phyloP scores from a whole-genome alignment of 1,140 invertebrate genomes.

The Cydia strobilella region DNA sequence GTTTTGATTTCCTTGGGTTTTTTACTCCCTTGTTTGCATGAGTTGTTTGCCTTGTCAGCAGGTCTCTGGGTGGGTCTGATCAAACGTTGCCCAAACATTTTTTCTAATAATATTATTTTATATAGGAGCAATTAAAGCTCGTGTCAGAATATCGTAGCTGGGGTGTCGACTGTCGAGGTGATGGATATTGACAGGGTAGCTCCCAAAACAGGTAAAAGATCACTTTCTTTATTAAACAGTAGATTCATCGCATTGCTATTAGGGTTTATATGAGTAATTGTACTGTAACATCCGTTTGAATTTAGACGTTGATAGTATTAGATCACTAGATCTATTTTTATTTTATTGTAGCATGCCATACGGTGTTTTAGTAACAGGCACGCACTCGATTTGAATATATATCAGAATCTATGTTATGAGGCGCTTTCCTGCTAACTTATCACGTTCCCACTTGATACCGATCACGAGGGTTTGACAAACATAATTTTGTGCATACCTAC shows the following conservation, averaged over 20 bases:
- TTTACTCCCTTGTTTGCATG: constrained; percentile 53
- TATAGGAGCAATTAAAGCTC: constrained; percentile 26
- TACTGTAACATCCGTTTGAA: neutral
- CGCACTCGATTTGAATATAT: constrained; percentile 13
- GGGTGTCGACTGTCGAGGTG: neutral
- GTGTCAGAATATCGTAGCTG: neutral
- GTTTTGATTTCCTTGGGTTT: constrained; percentile 44
- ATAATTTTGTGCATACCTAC: neutral
- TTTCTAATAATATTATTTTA: constrained; percentile 35
- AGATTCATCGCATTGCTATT: neutral
- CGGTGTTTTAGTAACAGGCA: neutral
- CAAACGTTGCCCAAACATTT: constrained; percentile 56
- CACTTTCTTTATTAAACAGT: neutral
- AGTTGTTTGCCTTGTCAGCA: constrained; percentile 43
- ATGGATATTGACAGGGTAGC: constrained; percentile 24
- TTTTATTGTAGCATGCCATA: constrained; percentile 3
- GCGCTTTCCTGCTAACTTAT: neutral
- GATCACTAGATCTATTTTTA: neutral
- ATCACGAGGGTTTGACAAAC: constrained; percentile 22
- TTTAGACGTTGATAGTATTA: no score
- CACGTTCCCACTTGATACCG: constrained; percentile 6
- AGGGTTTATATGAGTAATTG: neutral
- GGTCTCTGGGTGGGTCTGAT: constrained; percentile 57
- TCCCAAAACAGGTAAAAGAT: neutral
- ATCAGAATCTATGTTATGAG: constrained; percentile 17